Evolutionary conservation across 2,113 vertebrate genomes (phyloP).

Genomic region (Bos indicus): DNA sequence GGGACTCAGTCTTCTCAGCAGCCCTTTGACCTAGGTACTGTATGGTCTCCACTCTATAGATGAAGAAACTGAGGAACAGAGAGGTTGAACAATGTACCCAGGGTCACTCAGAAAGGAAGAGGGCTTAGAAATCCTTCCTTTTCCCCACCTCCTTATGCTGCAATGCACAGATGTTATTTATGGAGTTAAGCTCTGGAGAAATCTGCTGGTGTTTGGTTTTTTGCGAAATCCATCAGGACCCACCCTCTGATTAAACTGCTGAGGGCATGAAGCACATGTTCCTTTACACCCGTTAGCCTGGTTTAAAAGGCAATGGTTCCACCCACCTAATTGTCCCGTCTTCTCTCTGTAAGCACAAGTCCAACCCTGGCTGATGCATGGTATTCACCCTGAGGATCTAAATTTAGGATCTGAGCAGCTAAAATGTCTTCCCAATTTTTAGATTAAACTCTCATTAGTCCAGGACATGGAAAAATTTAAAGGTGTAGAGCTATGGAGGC

Average conservation of each 20-base stretch:
- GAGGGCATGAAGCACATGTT: neutral
- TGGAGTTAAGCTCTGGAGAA: neutral
- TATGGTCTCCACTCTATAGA: neutral
- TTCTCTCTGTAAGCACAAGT: conserved; percentile 1
- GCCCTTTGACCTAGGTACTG: neutral
- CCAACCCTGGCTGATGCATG: neutral
- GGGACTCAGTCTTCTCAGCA: neutral
- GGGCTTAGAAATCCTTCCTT: neutral
- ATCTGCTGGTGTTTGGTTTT: neutral
- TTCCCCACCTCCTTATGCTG: neutral
- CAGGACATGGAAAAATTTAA: neutral
- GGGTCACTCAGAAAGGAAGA: neutral
- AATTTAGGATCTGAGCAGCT: conserved; percentile 60
- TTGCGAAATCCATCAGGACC: neutral
- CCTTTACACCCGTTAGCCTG: neutral
- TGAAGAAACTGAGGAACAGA: conserved; percentile 1
- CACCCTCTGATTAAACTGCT: neutral
- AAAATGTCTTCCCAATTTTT: conserved; percentile 39
- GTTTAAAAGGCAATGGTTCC: neutral
- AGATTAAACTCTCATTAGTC: conserved; percentile 44
- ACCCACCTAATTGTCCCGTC: neutral
- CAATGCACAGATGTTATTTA: neutral
- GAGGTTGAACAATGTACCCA: neutral
- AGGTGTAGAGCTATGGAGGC: neutral
- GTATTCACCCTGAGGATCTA: conserved; percentile 35